These are phyloP conservation scores for Psettodes erumei DNA, from an alignment of 2,113 vertebrate genomes.

Conservation along the genomic window DNA sequence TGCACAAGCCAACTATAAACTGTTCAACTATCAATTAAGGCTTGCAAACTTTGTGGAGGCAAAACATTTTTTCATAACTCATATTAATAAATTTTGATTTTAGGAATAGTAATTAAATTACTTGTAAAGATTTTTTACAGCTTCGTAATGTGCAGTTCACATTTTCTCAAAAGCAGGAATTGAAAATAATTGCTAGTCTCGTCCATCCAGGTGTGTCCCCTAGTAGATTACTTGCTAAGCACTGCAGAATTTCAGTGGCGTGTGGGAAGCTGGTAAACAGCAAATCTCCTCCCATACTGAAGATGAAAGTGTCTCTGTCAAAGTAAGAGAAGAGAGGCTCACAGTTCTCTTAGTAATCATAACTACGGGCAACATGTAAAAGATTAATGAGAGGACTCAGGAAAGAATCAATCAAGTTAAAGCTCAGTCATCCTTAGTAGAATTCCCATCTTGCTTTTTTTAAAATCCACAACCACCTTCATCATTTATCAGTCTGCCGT, in stretches of 20 bases:
- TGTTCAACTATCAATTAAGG: background rate
- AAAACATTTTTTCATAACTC: background rate
- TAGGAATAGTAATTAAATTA: background rate
- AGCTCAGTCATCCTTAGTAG: constrained; percentile 31
- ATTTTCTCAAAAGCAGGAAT: constrained; percentile 23
- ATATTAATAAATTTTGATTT: background rate
- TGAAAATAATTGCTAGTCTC: background rate
- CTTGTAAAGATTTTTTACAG: background rate
- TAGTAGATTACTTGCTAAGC: constrained; percentile 38
- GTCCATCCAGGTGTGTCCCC: constrained; percentile 36
- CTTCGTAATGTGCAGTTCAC: no score
- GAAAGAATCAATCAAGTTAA: constrained; percentile 51
- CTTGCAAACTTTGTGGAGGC: background rate
- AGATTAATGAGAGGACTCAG: constrained; percentile 60
- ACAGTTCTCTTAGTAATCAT: constrained; percentile 56
- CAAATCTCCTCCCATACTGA: constrained; percentile 32
- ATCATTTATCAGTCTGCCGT: constrained; percentile 16
- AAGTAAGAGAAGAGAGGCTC: constrained; percentile 49
- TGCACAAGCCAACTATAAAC: no score
- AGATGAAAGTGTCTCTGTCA: constrained; percentile 70
- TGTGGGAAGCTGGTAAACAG: constrained; percentile 57
- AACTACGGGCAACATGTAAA: constrained; percentile 68
- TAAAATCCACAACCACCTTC: background rate
- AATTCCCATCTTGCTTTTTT: constrained; percentile 20
- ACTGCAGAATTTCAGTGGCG: constrained; percentile 36